A percentile compares a stretch with the other conserved stretches of the same genome.
These are phyloP conservation scores for Kobus ellipsiprymnus DNA, from an alignment of 2,113 vertebrate genomes.

Conservation along the genomic window DNA sequence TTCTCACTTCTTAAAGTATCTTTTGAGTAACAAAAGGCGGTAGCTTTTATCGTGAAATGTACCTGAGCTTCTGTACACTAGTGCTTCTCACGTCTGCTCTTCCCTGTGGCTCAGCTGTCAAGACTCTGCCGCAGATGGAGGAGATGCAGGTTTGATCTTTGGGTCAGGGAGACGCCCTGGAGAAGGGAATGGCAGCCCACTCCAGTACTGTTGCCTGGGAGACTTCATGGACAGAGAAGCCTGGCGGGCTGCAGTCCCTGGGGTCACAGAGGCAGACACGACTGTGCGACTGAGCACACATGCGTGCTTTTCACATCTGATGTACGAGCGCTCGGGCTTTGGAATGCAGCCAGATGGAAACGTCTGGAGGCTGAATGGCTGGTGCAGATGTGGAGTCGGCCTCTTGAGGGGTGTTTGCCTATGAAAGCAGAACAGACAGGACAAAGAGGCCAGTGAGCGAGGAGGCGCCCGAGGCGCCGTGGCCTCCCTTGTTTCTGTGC, in stretches of 20 bases:
- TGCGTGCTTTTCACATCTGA: not conserved
- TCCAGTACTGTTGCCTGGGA: not conserved
- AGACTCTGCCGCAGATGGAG: not conserved
- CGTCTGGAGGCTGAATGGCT: too few relatives aligned
- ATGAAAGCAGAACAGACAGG: not conserved
- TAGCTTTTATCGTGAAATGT: not conserved
- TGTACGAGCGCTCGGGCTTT: not conserved
- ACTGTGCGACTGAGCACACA: not conserved
- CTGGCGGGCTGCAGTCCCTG: not conserved
- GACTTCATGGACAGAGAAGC: not conserved
- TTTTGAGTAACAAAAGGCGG: not conserved
- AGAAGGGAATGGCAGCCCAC: not conserved
- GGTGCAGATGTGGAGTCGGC: not conserved
- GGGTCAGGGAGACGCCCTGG: not conserved
- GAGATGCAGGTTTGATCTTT: not conserved
- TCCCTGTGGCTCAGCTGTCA: not conserved
- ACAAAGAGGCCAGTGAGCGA: too few relatives aligned
- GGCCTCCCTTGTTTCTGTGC: not conserved
- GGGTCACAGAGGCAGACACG: not conserved
- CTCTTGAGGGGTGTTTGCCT: not conserved
- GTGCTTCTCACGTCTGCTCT: not conserved
- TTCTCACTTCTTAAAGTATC: not conserved
- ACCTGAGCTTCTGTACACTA: not conserved
- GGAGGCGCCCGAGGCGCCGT: not conserved
- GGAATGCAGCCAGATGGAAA: too few relatives aligned